A percentile compares a stretch with the other conserved stretches of the same genome.
Evolutionary conservation across 2,888 invertebrate species (phyloP).

Genomic region (Temnothorax unifasciatus): DNA sequence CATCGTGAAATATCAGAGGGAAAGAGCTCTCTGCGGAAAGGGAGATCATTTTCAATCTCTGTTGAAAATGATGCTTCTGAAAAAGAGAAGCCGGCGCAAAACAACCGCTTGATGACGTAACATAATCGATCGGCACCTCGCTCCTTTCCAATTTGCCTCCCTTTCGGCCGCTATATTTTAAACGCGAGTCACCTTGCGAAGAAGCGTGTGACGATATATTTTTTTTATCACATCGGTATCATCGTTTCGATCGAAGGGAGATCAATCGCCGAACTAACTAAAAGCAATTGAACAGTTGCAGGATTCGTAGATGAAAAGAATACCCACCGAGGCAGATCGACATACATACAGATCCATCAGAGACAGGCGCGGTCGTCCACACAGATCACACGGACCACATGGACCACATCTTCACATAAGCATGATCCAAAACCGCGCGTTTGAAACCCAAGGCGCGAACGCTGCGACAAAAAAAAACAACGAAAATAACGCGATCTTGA

Average conservation of each 20-base stretch:
- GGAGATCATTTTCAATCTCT: not conserved
- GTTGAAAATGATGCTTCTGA: not conserved
- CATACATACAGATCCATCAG: not conserved
- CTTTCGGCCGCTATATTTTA: not conserved
- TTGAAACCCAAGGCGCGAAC: conserved; percentile 18
- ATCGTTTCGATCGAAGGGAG: not conserved
- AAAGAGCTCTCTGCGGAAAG: not conserved
- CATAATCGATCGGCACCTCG: not conserved
- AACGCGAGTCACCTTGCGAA: not conserved
- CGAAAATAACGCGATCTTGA: conserved; percentile 71
- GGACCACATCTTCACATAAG: conserved; percentile 29
- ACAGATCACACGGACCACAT: conserved; percentile 36
- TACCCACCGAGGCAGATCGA: not conserved
- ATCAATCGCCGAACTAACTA: not conserved
- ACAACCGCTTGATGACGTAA: conserved; percentile 10
- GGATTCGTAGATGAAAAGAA: not conserved
- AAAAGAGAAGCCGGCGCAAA: not conserved
- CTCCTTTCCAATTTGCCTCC: not conserved
- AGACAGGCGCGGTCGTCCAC: not conserved
- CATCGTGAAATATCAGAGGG: not conserved
- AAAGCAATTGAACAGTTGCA: not conserved
- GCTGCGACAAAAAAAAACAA: conserved; percentile 39
- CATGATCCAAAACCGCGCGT: conserved; percentile 12
- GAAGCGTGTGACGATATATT: not conserved
- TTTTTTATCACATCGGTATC: not conserved